Base-by-base conservation (phyloP, 2,113 vertebrate species). In the Neoarius graeffei region DNA sequence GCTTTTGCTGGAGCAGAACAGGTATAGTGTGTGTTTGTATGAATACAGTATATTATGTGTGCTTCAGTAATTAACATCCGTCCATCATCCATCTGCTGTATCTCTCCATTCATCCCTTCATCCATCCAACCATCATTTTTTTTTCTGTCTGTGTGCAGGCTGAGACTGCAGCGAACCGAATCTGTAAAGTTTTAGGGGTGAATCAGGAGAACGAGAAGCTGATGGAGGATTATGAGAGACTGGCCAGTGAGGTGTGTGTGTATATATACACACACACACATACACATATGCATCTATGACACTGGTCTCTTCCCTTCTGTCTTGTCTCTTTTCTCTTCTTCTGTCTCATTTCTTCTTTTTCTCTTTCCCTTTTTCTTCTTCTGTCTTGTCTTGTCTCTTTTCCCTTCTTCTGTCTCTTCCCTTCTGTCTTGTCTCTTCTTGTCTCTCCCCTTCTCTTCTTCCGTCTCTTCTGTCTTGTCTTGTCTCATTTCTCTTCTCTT, bases 151-250 rank as follows among this genome's bases (percentile, higher is more conserved):
- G 20, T 56, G 76, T 85, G 81, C 89, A 99, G 98, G 98, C 98
- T 54, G 98, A 99, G 96, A 99, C 98, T 8, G 98, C 98, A 85
- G 98, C 98, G 92, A 99, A 99, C 94, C 95, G 98, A 91, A 99
- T 99, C 95, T 99, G 97, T 94, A 99, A 99, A 94, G 96, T 99
- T 86, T 96, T 99, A 80, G 98, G 97, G 90, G 98, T 99, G 91
- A 99, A 99, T 95, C 98, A 99, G 94, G 98, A 99, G 94, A 99
- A 99, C 93, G 98, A 99, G 93, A 99, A 98, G 92, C 92, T 99
- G 95, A 99, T 99, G 98, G 98, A 97, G 95, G 98, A 99, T 88
- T 99, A 99, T 92, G 98, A 99, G 94, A 96, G 96, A 93, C 96
- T 99, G 93, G 98, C 98, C 89, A 99, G 10, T 11, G 7, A 11